Evolutionary conservation across 2,113 vertebrate species (phyloP).

Genomic region (Anoura caudifer): DNA sequence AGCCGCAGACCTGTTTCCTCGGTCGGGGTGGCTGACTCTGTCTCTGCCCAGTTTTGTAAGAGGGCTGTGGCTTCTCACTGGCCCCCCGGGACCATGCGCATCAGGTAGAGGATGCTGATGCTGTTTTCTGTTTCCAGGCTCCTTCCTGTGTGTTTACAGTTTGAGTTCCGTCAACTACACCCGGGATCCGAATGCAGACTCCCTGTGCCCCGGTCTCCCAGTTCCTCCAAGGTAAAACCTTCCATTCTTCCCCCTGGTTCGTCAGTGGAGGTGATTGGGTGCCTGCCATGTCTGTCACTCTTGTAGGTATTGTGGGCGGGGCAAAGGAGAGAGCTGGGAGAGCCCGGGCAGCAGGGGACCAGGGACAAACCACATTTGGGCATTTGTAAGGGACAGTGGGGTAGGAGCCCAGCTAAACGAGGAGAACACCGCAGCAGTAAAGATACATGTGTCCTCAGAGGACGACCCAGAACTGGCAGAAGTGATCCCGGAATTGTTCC

Average conservation of each 20-base stretch:
- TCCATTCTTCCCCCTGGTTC: neutral
- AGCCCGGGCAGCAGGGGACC: neutral
- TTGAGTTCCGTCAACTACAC: constrained; percentile 80
- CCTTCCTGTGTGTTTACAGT: constrained; percentile 83
- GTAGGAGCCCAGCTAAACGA: neutral
- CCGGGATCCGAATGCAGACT: constrained; percentile 66
- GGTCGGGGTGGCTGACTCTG: neutral
- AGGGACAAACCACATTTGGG: neutral
- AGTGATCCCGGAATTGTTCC: neutral
- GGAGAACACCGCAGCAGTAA: neutral
- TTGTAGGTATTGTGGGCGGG: neutral
- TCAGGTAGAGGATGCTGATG: neutral
- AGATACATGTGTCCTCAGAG: neutral
- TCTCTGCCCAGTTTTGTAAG: neutral
- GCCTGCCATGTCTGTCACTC: neutral
- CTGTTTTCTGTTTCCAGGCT: constrained; percentile 73
- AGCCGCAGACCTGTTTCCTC: neutral
- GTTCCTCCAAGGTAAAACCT: constrained; percentile 83
- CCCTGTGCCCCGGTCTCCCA: constrained; percentile 82
- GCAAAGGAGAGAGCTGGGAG: neutral
- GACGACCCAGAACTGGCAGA: neutral
- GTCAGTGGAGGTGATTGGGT: neutral
- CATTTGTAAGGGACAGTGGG: neutral
- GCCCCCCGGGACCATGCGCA: neutral
- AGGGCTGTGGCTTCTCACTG: neutral